phyloP scores from a whole-genome alignment of 2,113 vertebrate genomes.

The Eira barbara region DNA sequence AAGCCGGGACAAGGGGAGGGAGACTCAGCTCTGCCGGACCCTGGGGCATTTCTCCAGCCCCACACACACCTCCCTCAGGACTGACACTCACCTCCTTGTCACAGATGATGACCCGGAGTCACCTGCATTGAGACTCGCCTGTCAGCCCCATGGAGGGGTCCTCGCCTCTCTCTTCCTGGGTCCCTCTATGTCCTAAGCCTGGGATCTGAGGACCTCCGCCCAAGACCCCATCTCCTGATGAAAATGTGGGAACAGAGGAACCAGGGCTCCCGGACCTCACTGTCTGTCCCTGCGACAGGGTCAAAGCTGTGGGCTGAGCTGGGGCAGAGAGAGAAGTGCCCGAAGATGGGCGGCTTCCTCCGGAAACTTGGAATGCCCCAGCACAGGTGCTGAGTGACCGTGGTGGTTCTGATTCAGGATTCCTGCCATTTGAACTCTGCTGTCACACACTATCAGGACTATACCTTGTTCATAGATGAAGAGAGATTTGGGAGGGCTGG shows the following conservation, averaged over 20 bases:
- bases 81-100: background rate
- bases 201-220: background rate
- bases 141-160: rapidly evolving
- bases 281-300: no score
- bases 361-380: background rate
- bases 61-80: background rate
- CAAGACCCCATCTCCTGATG: background rate
- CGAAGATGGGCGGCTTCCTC: background rate
- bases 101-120: background rate
- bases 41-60: no score
- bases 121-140: rapidly evolving
- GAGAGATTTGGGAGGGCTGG: background rate
- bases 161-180: rapidly evolving
- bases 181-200: background rate
- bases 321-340: background rate
- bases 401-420: background rate
- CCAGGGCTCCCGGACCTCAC: rapidly evolving
- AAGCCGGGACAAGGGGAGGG: background rate
- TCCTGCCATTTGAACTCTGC: background rate
- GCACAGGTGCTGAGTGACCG: rapidly evolving
- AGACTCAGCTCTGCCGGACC: rapidly evolving
- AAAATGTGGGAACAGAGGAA: background rate
- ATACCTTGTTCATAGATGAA: background rate
- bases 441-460: background rate
- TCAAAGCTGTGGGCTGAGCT: background rate